A percentile compares a stretch with the other conserved stretches of the same genome.
phyloP scores from a whole-genome alignment of 2,113 vertebrate genomes.

The Tragelaphus scriptus region DNA sequence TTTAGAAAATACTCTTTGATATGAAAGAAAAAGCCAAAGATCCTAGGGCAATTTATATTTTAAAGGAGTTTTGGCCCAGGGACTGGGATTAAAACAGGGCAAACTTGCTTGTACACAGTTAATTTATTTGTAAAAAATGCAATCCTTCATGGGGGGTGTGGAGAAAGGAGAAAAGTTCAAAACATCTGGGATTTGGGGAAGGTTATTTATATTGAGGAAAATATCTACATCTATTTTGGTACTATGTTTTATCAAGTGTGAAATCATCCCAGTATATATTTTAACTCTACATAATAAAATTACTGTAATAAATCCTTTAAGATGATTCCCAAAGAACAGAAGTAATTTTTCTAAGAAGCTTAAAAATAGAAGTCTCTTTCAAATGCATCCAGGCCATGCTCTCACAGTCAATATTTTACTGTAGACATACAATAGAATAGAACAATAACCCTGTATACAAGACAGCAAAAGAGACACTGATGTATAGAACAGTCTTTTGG shows the following conservation, averaged over 20 bases:
- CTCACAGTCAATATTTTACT: background rate
- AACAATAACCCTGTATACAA: background rate
- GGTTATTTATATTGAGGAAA: background rate
- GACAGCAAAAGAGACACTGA: too few species aligned
- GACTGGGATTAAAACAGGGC: conserved; percentile 28
- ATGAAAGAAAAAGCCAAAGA: conserved; percentile 5
- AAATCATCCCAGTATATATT: conserved; percentile 28
- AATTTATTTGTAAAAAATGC: conserved; percentile 55
- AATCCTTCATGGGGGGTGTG: background rate
- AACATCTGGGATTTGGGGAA: background rate
- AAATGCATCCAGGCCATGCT: background rate
- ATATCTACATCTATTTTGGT: conserved; percentile 21
- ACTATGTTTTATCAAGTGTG: conserved; percentile 45
- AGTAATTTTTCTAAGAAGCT: conserved; percentile 38
- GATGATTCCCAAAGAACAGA: conserved; percentile 34
- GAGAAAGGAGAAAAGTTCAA: conserved; percentile 20
- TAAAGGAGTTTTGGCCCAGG: conserved; percentile 37
- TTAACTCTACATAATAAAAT: conserved; percentile 53
- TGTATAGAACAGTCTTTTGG: too few species aligned
- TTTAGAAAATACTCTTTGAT: conserved; percentile 56
- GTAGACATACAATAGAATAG: background rate
- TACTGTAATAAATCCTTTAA: conserved; percentile 34
- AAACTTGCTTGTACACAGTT: conserved; percentile 5
- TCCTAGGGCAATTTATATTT: conserved; percentile 40
- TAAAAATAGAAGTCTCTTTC: conserved; percentile 39